Base-by-base conservation (phyloP, 2,113 vertebrate species). In the Myotis yumanensis region DNA sequence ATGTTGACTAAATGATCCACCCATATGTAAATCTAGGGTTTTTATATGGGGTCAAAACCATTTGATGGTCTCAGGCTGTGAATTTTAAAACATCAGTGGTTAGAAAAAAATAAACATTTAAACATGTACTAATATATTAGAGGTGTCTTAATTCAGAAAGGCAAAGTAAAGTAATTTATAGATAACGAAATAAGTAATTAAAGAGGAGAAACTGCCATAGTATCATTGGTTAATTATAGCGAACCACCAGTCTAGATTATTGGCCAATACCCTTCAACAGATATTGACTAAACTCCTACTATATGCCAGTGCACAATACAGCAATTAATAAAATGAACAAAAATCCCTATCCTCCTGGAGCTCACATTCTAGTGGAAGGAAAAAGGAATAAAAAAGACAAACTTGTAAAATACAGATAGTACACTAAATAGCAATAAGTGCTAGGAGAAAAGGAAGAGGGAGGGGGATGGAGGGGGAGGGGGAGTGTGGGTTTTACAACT, bases 51-150 rank as follows among this genome's bases (percentile, higher is more conserved):
- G 11, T 80, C 57, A 89, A 54, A 40, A 57, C 22, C 11, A 51
- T 64, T 46, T 32, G 14, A 52, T 66, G 23, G n/a, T 35, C 16
- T 54, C 10, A 79, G 30, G 4, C 54, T 93, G 46, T 86, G 68
- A 86, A 77, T 72, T 93, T 82, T 59, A 89, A 86, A 82, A 66
- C 8, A 93, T 73, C 54, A 46, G 62, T 73, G 32, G 10, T 62
- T 83, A 40, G 62, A 86, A 89, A 71, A 82, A 62, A 57, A 81
- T 3, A 66, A 75, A 64, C 25, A 59, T 77, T 89, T 86, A 86
- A 86, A 72, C 6, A 28, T 37, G 9, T 57, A 72, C 15, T 93
- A 66, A 48, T 82, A 76, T 9, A 7, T 23, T 76, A 91, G 68
- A 54, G 15, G 9, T 43, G 86, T 87, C 69, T 52, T 81, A 85